These are phyloP conservation scores for Seira sanloemensis DNA, from an alignment of 2,888 invertebrate species.

Conservation along the genomic window DNA sequence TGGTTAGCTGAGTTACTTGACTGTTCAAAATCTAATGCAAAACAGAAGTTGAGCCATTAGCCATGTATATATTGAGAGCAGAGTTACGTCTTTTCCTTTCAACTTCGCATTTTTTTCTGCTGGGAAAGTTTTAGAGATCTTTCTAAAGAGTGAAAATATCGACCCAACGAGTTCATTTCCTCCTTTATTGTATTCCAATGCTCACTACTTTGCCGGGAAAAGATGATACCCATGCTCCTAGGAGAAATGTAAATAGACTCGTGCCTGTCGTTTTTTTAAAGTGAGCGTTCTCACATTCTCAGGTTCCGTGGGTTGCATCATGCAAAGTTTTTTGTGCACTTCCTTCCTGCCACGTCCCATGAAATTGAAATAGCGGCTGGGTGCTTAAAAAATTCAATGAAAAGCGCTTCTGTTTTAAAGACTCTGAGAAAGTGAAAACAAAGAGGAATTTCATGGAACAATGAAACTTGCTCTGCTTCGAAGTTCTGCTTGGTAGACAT, in stretches of 20 bases:
- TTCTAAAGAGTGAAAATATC: constrained; percentile 33
- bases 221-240: not conserved
- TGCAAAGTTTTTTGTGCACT: not conserved
- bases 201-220: not conserved
- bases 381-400: not conserved
- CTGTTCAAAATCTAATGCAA: not conserved
- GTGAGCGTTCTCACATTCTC: not conserved
- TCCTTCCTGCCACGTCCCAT: too few species aligned
- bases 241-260: not conserved
- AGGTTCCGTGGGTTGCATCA: not conserved
- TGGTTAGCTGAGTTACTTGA: too few species aligned
- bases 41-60: not conserved
- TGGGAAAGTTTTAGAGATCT: not conserved
- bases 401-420: not conserved
- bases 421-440: not conserved
- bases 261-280: constrained; percentile 9
- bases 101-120: not conserved
- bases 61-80: not conserved
- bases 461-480: not conserved
- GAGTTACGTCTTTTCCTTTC: not conserved
- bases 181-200: constrained; percentile 17
- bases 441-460: not conserved
- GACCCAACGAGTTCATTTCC: constrained; percentile 51
- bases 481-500: not conserved
- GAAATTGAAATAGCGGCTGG: not conserved